Conservation (phyloP, 2,888 invertebrate species). For the Halictus ligatus region DNA sequence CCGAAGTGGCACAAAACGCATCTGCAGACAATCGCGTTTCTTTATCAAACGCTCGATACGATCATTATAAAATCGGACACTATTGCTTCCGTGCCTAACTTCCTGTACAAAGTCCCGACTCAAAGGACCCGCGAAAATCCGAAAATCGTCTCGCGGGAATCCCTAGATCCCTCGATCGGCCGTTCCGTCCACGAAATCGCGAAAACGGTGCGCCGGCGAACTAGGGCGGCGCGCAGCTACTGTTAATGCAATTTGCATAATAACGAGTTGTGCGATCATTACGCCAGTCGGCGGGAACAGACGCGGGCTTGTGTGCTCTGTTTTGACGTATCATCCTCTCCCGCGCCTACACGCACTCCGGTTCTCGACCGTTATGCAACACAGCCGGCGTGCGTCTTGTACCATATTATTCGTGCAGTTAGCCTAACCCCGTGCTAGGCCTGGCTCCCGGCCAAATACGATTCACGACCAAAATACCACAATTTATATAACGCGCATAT, state of each 20-base stretch:
- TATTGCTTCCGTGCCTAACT: too few relatives aligned
- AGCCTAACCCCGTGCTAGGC: slow-evolving; percentile 74
- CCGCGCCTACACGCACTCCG: slow-evolving; percentile 61
- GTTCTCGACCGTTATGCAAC: slow-evolving; percentile 79
- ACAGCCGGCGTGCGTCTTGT: slow-evolving; percentile 69
- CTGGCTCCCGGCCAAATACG: slow-evolving; percentile 80
- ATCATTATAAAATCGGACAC: too few relatives aligned
- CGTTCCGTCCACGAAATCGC: slow-evolving; percentile 19
- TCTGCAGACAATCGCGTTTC: too few relatives aligned
- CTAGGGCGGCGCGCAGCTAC: slow-evolving; percentile 72
- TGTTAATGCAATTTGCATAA: slow-evolving; percentile 76
- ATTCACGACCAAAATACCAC: slow-evolving; percentile 80
- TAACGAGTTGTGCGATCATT: slow-evolving; percentile 71
- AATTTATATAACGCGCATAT: slow-evolving; percentile 80
- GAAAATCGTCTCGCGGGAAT: not conserved
- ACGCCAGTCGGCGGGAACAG: slow-evolving; percentile 50
- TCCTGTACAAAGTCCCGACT: too few relatives aligned
- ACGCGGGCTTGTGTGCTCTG: slow-evolving; percentile 49
- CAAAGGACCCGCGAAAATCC: not conserved
- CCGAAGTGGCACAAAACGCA: too few relatives aligned
- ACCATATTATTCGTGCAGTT: slow-evolving; percentile 77
- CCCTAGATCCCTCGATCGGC: not conserved
- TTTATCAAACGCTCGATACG: too few relatives aligned
- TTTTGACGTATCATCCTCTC: slow-evolving; percentile 63
- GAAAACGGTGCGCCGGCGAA: slow-evolving; percentile 51